Conservation (phyloP, 2,113 vertebrate species). For the Atractosteus spatula region DNA sequence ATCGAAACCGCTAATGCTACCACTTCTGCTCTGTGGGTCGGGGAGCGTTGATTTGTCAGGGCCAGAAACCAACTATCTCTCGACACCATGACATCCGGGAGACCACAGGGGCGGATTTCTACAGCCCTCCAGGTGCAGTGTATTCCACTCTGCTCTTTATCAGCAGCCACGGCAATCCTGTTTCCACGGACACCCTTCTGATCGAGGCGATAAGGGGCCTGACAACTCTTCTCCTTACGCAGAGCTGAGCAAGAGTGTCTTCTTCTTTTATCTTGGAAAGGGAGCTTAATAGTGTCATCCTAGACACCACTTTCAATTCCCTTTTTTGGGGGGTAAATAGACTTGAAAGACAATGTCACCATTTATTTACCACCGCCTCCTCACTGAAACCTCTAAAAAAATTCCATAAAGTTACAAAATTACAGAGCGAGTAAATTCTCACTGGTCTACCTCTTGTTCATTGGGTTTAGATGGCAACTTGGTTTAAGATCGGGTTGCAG, state of each 20-base stretch:
- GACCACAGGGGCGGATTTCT: constrained; percentile 26
- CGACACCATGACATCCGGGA: constrained; percentile 12
- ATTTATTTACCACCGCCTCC: too few species aligned
- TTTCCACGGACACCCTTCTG: constrained; percentile 39
- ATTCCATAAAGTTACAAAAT: too few species aligned
- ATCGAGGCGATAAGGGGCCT: constrained; percentile 37
- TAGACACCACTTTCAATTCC: too few species aligned
- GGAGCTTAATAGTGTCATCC: too few species aligned
- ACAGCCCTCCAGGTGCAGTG: constrained; percentile 41
- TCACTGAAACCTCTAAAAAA: too few species aligned
- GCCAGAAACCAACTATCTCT: constrained; percentile 21
- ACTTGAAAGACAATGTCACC: too few species aligned
- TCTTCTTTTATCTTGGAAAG: constrained; percentile 4
- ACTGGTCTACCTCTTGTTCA: too few species aligned
- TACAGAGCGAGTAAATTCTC: too few species aligned
- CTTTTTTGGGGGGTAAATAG: too few species aligned
- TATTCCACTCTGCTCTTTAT: constrained; percentile 32
- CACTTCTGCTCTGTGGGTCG: constrained; percentile 38
- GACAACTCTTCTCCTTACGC: constrained; percentile 3
- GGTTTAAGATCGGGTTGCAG: too few species aligned
- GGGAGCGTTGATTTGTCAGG: not conserved
- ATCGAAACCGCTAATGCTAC: constrained; percentile 33
- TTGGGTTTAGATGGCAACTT: too few species aligned
- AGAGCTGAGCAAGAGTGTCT: constrained; percentile 16
- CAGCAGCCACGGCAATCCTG: constrained; percentile 8